phyloP scores from a whole-genome alignment of 2,113 vertebrate species.

The Origma solitaria region DNA sequence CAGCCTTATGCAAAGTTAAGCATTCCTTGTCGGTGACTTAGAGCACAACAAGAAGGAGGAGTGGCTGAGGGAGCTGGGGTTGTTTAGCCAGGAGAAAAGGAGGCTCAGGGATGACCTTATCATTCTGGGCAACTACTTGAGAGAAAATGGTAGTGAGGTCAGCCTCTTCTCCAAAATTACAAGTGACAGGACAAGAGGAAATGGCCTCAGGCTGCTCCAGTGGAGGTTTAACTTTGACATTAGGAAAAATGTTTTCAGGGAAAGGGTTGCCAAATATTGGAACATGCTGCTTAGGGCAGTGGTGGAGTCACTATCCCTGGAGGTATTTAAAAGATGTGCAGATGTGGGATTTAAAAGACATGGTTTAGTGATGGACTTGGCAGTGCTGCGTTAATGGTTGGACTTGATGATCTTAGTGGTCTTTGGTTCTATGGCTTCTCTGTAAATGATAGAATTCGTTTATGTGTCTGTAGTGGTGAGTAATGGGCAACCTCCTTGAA shows the following conservation, averaged over 20 bases:
- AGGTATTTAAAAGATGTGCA: neutral
- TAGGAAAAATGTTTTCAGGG: neutral
- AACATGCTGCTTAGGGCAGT: neutral
- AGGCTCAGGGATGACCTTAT: neutral
- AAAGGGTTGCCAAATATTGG: neutral
- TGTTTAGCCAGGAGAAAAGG: neutral
- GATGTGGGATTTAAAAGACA: neutral
- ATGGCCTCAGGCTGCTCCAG: neutral
- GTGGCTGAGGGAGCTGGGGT: neutral
- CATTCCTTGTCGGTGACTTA: neutral
- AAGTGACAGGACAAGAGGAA: neutral
- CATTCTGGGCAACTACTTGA: neutral
- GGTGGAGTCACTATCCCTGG: neutral
- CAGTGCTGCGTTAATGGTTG: no score
- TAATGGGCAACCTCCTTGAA: neutral
- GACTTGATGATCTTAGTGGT: accelerated
- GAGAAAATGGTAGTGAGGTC: neutral
- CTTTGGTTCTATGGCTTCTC: neutral
- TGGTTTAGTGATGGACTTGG: neutral
- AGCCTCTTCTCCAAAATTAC: neutral
- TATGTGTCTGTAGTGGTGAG: neutral
- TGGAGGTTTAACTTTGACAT: neutral
- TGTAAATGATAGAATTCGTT: neutral
- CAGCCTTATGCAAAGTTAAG: neutral
- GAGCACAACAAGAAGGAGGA: neutral